A percentile compares a stretch with the other conserved stretches of the same genome.
Evolutionary conservation across 2,888 invertebrate genomes (phyloP).

Genomic region (Cheiracanthium punctorium): DNA sequence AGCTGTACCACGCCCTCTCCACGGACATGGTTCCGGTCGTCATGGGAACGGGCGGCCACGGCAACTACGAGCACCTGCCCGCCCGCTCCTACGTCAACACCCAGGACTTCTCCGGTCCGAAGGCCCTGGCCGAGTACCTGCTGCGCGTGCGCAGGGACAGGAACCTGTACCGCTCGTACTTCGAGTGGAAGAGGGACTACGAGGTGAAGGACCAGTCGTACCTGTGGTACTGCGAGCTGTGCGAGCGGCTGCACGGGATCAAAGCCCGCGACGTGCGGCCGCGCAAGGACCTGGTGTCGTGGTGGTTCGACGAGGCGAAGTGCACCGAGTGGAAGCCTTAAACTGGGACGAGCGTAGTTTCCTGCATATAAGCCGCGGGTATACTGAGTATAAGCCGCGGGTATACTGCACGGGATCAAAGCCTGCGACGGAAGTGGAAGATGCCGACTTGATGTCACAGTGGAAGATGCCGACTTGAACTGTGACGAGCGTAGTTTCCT

Average conservation of each 20-base stretch:
- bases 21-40: constrained; percentile 70
- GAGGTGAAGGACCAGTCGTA: constrained; percentile 1
- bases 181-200: constrained; percentile 37
- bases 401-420: no score
- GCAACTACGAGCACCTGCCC: constrained; percentile 41
- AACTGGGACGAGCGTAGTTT: no score
- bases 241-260: constrained; percentile 24
- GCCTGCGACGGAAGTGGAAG: no score
- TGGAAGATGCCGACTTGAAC: no score
- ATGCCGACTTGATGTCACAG: no score
- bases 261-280: neutral
- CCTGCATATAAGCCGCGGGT: no score
- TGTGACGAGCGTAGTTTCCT: no score
- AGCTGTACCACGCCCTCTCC: constrained; percentile 75
- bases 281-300: neutral
- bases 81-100: constrained; percentile 69
- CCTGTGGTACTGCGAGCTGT: constrained; percentile 55
- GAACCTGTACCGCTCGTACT: constrained; percentile 29
- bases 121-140: constrained; percentile 58
- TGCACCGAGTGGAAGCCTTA: neutral
- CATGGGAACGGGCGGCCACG: constrained; percentile 69
- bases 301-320: constrained; percentile 30
- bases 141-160: neutral
- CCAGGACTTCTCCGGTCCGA: constrained; percentile 37
- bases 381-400: no score